phyloP scores from a whole-genome alignment of 1,140 invertebrate species.

The Phenacoccus solenopsis region DNA sequence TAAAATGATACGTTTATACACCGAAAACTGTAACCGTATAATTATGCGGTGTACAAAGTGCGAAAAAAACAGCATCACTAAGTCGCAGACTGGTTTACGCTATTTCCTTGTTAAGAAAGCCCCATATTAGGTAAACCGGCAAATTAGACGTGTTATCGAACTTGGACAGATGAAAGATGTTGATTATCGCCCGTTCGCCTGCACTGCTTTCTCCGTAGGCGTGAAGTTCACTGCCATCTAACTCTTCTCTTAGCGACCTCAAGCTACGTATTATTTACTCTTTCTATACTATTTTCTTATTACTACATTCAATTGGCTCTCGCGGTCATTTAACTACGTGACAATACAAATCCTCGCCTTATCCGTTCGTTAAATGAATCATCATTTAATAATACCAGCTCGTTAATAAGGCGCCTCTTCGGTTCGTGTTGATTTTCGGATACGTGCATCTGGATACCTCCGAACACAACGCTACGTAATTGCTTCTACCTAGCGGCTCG shows the following conservation, averaged over 20 bases:
- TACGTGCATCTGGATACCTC: too few species aligned
- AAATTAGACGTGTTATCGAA: conserved; percentile 7
- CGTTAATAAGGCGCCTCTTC: too few species aligned
- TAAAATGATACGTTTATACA: too few species aligned
- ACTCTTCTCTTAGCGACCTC: neutral
- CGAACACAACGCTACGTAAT: too few species aligned
- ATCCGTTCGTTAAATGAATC: neutral
- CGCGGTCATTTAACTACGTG: neutral
- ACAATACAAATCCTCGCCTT: neutral
- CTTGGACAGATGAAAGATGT: conserved; percentile 8
- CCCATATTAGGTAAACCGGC: neutral
- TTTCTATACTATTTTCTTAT: neutral
- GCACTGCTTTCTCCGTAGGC: conserved; percentile 15
- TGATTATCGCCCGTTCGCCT: too few species aligned
- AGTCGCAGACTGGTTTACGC: neutral
- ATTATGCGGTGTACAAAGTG: neutral
- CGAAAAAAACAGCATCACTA: neutral
- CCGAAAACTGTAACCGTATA: too few species aligned
- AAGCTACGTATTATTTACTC: neutral
- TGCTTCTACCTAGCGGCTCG: too few species aligned
- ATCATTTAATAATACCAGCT: too few species aligned
- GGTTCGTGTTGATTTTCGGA: too few species aligned
- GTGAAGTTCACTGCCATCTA: conserved; percentile 14
- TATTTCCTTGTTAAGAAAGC: neutral
- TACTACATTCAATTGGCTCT: neutral